Evolutionary conservation across 2,888 invertebrate genomes (phyloP).

Genomic region (Tetropium fuscum): DNA sequence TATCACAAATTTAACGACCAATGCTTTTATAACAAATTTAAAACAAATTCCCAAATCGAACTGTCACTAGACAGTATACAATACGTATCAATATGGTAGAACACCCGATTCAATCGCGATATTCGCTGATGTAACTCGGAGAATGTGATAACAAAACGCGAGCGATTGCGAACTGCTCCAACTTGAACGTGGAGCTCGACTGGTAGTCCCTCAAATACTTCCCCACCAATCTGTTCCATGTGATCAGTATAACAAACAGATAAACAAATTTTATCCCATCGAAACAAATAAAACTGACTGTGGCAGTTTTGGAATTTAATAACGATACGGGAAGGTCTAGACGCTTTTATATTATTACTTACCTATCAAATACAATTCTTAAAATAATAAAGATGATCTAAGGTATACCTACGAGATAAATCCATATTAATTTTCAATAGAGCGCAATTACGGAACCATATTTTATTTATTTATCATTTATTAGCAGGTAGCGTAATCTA

Average conservation of each 20-base stretch:
- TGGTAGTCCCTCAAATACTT: slow-evolving; percentile 39
- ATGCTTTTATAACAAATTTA: not conserved
- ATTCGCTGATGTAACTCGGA: not conserved
- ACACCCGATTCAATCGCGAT: not conserved
- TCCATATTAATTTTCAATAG: too few species aligned
- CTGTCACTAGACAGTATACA: not conserved
- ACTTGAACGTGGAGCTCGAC: slow-evolving; percentile 25
- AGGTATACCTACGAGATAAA: too few species aligned
- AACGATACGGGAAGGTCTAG: slow-evolving; percentile 8
- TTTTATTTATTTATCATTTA: too few species aligned
- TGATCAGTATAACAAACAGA: slow-evolving; percentile 38
- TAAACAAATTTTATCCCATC: slow-evolving; percentile 13
- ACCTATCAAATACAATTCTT: too few species aligned
- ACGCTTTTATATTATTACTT: not conserved
- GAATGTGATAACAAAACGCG: not conserved
- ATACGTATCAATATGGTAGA: slow-evolving; percentile 8
- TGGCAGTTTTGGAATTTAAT: not conserved
- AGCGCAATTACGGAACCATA: too few species aligned
- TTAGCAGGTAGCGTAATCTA: too few species aligned
- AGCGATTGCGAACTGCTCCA: slow-evolving; percentile 7
- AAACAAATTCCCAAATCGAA: not conserved
- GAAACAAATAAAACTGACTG: not conserved
- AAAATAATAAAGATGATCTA: too few species aligned
- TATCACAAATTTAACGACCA: not conserved
- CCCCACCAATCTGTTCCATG: slow-evolving; percentile 38